Evolutionary conservation across 2,113 vertebrate genomes (phyloP).

Genomic region (Phycodurus eques): DNA sequence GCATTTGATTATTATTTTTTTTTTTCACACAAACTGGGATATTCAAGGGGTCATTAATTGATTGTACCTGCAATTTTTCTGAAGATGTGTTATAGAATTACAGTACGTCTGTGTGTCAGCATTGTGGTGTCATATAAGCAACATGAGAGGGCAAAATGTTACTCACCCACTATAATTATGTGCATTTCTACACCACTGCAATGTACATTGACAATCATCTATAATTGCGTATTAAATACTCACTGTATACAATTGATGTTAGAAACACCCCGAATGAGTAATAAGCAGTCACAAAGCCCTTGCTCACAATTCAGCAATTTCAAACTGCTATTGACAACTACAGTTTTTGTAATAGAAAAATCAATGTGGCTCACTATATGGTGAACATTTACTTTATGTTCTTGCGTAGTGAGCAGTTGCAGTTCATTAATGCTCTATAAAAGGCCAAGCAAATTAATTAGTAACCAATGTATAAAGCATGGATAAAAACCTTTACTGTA

Average conservation of each 20-base stretch:
- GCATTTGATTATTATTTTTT: not conserved
- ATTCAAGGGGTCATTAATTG: not conserved
- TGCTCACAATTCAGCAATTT: not conserved
- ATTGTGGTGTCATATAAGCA: not conserved
- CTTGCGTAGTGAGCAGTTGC: not conserved
- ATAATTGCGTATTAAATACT: no score
- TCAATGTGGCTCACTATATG: not conserved
- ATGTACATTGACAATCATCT: no score
- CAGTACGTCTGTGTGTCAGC: no score
- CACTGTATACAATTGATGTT: not conserved
- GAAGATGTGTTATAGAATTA: not conserved
- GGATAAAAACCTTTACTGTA: no score
- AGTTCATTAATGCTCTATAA: not conserved
- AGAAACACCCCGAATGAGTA: not conserved
- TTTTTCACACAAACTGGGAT: not conserved
- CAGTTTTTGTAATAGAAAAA: not conserved
- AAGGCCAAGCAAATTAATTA: no score
- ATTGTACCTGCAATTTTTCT: not conserved
- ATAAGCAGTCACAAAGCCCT: not conserved
- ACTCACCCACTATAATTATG: not conserved
- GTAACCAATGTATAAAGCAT: no score
- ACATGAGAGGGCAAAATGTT: not conserved
- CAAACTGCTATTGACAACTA: not conserved
- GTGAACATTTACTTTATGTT: not conserved
- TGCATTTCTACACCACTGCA: not conserved